These are phyloP conservation scores for Enteromius unitaeniatus DNA, from an alignment of 2,797 vertebrate species.

Conservation along the genomic window DNA sequence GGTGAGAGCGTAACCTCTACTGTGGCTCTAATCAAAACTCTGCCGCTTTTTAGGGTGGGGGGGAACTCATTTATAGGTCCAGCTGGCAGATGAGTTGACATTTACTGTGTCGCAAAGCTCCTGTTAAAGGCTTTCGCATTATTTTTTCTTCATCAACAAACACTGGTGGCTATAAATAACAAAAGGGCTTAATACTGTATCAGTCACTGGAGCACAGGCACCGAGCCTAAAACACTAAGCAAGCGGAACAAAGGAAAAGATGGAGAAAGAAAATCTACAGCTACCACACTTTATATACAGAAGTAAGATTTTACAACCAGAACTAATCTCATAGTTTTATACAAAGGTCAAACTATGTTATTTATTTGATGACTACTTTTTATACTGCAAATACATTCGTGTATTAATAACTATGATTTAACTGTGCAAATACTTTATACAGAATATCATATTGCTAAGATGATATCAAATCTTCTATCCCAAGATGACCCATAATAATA, in stretches of 20 bases:
- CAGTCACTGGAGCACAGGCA: conserved; percentile 39
- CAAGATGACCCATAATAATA: neutral
- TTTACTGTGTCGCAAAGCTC: conserved; percentile 59
- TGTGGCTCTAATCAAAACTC: conserved; percentile 40
- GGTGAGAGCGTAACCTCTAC: conserved; percentile 50
- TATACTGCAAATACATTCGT: neutral
- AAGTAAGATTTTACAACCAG: neutral
- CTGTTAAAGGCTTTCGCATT: conserved; percentile 61
- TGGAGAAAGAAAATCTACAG: neutral
- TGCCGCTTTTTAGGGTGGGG: conserved; percentile 59
- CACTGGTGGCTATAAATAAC: conserved; percentile 66
- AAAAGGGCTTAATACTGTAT: conserved; percentile 44
- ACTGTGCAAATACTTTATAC: too few relatives aligned
- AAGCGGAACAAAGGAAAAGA: neutral
- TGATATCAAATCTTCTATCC: neutral
- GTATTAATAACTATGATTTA: neutral
- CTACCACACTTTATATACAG: neutral
- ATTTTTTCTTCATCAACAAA: conserved; percentile 68
- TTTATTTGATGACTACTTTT: neutral
- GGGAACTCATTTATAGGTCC: conserved; percentile 60
- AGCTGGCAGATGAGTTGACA: conserved; percentile 58
- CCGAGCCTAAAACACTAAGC: conserved; percentile 8
- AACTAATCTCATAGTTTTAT: neutral
- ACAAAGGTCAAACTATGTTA: neutral
- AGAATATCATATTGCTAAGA: neutral